Base-by-base conservation (phyloP, 2,888 invertebrate species). In the Drosophila lacicola region DNA sequence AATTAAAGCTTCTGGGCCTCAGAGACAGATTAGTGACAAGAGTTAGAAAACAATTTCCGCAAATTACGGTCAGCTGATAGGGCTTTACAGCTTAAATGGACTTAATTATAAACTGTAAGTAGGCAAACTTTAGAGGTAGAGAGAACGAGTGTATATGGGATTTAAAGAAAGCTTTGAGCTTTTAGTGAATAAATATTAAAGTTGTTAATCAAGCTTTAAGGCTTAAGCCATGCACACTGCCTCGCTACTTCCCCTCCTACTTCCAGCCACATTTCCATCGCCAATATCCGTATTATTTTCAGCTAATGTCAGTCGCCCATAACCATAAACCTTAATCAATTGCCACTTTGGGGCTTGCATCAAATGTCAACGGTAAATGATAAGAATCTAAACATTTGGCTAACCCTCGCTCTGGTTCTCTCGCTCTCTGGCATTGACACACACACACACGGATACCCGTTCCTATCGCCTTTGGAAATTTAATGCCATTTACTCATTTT, bases 401-500 rank as follows among this genome's bases (percentile, higher is more conserved):
- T 51, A 34, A 61, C 66, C 37, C 62, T 62, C 47, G 50, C n/a
- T 54, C 3, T 4, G 13, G 13, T 13, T 17, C 14, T 13, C 47
- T 13, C 33, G 10, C 29, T n/a, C 19, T 41, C 6, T 21, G 2
- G 2, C 29, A 9, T 10, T 44, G 10, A 21, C 14, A 2, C 13
- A 14, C 10, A 21, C 36, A 39, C 17, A 4, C n/a, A 33, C 44
- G 6, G 11, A 14, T 5, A 21, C 13, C 34, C 10, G 17, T 21
- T 54, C 44, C 61, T 61, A 66, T 71, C 66, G 47, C 56, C 39
- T 49, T 68, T 17, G 47, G 44, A 57, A 51, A 57, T 65, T 70
- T 61, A 37, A 54, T 57, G 66, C 51, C 67, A 74, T 67, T 74
- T 63, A 71, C 54, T 73, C 58, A 68, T 51, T 67, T 51, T 42